Base-by-base conservation (phyloP, 2,113 vertebrate species). In the Electrona antarctica region DNA sequence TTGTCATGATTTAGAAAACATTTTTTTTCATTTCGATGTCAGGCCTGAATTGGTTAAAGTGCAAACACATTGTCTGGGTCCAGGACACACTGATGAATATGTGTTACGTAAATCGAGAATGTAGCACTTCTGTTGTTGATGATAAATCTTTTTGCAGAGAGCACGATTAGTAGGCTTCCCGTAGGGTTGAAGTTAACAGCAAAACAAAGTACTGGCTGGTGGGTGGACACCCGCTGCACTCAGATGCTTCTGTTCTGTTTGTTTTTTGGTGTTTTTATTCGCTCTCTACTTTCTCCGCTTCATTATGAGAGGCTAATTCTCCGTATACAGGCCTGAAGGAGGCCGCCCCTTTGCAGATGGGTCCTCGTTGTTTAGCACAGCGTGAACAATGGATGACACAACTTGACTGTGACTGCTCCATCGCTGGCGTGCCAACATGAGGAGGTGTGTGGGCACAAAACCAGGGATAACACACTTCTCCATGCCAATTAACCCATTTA, bases 91-190 rank as follows among this genome's bases (percentile, higher is more conserved):
- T 69, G 59, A 65, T 48, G 63, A 15, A 57, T 47, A 41, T 60
- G 54, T 60, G 74, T 29, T 63, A 45, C 55, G 54, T 77, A 78
- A 72, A 80, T 88, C 63, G 77, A 65, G 62, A 21, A 21, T 21
- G 21, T 21, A 21, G 21, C 21, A 41, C 33, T 77, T 67, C 65
- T 73, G 66, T 81, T 79, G 52, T 72, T 76, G 72, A 81, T 71
- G 70, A 75, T 66, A 78, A 74, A 74, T 41, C 33, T 29, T 79
- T 73, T 67, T 69, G 57, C 64, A 58, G 69, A 74, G 83, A 70
- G 69, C 33, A 77, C 71, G 73, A 88, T 80, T 82, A 75, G 63
- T 12, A 12, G 57, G 68, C 69, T 71, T 55, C 77, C 74, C 54
- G 29, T 60, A 9, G 71, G 76, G 79, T 45, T 51, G 54, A 73